phyloP scores from a whole-genome alignment of 2,797 vertebrate species.

The Chelmon rostratus region DNA sequence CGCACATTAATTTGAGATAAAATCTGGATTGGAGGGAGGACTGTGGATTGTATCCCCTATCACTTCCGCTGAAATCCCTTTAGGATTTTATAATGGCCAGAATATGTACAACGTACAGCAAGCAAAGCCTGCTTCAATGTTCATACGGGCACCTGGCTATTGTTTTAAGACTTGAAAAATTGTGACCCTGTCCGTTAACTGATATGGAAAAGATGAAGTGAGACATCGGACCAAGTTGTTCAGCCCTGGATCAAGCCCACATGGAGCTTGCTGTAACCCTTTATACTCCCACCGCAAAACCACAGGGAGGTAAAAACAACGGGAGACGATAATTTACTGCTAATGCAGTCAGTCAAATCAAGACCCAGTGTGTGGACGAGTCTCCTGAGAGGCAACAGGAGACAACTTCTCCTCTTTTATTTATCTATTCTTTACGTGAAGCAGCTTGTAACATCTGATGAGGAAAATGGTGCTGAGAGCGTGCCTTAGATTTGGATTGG shows the following conservation, averaged over 20 bases:
- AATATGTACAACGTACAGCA: too few species aligned
- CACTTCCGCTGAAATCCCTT: too few species aligned
- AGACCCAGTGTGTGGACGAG: not conserved
- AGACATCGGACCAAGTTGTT: not conserved
- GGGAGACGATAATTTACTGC: not conserved
- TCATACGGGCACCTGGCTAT: too few species aligned
- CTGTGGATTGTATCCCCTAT: too few species aligned
- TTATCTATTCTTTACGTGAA: not conserved
- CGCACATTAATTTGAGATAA: too few species aligned
- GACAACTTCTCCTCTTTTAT: not conserved
- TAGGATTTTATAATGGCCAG: not conserved
- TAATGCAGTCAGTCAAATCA: too few species aligned
- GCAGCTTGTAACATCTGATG: not conserved
- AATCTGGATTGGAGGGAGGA: too few species aligned
- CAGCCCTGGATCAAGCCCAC: too few species aligned
- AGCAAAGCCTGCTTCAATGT: not conserved
- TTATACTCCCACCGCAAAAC: not conserved
- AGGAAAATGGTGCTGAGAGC: not conserved
- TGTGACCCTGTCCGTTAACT: not conserved
- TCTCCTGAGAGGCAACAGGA: not conserved
- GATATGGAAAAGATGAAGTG: too few species aligned
- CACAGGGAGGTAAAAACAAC: not conserved
- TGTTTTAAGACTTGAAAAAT: not conserved
- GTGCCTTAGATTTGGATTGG: not conserved
- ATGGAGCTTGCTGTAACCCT: not conserved